A percentile compares a stretch with the other conserved stretches of the same genome.
Evolutionary conservation across 2,888 invertebrate species (phyloP).

Genomic region (Chrysolina haemoptera): DNA sequence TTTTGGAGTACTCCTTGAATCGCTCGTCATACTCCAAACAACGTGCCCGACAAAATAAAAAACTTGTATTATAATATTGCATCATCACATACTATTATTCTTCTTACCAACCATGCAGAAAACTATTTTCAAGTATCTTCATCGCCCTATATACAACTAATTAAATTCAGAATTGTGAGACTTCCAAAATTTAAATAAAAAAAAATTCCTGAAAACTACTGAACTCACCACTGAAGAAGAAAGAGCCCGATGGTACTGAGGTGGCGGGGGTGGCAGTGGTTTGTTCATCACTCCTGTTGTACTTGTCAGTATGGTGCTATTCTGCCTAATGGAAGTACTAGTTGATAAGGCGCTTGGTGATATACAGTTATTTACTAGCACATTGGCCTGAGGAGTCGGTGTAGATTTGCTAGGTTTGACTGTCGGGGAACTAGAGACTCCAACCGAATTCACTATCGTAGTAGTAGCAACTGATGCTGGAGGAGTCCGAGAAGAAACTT

Average conservation of each 20-base stretch:
- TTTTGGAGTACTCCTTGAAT: too few species aligned
- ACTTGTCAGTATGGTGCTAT: slow-evolving; percentile 58
- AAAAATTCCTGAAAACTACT: not conserved
- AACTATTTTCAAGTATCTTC: too few species aligned
- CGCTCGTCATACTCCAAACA: too few species aligned
- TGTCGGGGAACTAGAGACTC: slow-evolving; percentile 20
- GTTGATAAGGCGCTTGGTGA: slow-evolving; percentile 64
- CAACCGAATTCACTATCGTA: slow-evolving; percentile 25
- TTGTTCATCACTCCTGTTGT: slow-evolving; percentile 49
- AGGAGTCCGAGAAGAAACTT: slow-evolving; percentile 56
- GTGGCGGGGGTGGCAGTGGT: slow-evolving; percentile 42
- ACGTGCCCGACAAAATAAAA: too few species aligned
- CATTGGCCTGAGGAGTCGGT: slow-evolving; percentile 53
- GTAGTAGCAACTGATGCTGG: slow-evolving; percentile 29
- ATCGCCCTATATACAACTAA: too few species aligned
- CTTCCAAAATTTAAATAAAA: not conserved
- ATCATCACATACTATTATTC: too few species aligned
- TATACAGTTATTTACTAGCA: slow-evolving; percentile 57
- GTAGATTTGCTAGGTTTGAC: slow-evolving; percentile 20
- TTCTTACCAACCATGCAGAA: too few species aligned
- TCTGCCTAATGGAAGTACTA: slow-evolving; percentile 59
- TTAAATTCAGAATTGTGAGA: too few species aligned
- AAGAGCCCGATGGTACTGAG: slow-evolving; percentile 50
- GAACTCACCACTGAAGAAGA: slow-evolving; percentile 46
- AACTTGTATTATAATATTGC: too few species aligned